Conservation (phyloP, 2,113 vertebrate genomes). For the Syrrhaptes paradoxus region DNA sequence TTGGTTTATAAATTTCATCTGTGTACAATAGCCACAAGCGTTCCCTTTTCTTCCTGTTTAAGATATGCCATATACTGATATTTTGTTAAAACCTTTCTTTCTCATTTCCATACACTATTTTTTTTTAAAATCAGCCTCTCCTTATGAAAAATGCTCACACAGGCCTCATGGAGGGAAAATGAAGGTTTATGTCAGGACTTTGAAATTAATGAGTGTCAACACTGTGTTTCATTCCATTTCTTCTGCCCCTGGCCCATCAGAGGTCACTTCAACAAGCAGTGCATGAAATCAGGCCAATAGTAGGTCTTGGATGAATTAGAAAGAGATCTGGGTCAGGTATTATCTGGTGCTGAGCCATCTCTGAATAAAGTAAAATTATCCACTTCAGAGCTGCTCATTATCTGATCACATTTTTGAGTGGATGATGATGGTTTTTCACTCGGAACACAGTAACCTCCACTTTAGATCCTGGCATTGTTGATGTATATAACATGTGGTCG, state of each 20-base stretch:
- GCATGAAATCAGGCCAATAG: background rate
- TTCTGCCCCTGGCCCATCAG: background rate
- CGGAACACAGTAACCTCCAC: constrained; percentile 1
- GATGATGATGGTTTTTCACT: constrained; percentile 50
- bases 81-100: background rate
- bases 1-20: constrained; percentile 12
- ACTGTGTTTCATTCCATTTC: background rate
- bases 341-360: constrained; percentile 38
- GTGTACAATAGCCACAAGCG: background rate
- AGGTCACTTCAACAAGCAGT: background rate
- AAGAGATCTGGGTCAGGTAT: constrained; percentile 23
- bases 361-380: constrained; percentile 49
- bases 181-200: background rate
- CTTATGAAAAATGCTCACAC: background rate
- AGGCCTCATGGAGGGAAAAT: background rate
- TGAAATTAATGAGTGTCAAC: background rate
- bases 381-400: constrained; percentile 39
- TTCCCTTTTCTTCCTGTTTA: background rate
- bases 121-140: background rate
- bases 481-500: background rate
- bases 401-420: constrained; percentile 40
- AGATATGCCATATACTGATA: background rate
- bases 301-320: background rate
- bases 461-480: constrained; percentile 1
- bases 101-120: background rate